These are phyloP conservation scores for Microtus ochrogaster DNA, from an alignment of 2,113 vertebrate genomes.

Conservation along the genomic window DNA sequence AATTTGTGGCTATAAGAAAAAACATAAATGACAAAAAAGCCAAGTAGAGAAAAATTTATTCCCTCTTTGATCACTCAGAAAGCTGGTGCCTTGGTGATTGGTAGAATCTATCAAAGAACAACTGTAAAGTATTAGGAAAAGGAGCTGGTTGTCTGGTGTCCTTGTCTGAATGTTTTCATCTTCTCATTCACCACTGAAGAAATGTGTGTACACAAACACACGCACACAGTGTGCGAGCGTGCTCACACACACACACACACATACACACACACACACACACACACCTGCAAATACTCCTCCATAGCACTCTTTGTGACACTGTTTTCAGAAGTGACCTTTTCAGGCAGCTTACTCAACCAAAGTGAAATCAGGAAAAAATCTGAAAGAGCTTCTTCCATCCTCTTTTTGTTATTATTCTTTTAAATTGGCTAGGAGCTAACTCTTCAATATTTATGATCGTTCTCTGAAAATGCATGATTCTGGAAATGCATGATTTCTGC, in stretches of 20 bases:
- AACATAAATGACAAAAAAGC: not conserved
- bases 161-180: not conserved
- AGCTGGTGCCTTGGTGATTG: not conserved
- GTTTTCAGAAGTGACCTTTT: slow-evolving; percentile 62
- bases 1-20: slow-evolving; percentile 40
- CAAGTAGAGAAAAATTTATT: not conserved
- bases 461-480: slow-evolving; percentile 66
- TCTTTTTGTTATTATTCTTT: slow-evolving; percentile 60
- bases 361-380: slow-evolving; percentile 67
- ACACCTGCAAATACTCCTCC: slow-evolving; percentile 16
- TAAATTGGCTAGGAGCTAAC: slow-evolving; percentile 66
- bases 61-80: slow-evolving; percentile 10
- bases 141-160: too few species aligned
- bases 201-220: not conserved
- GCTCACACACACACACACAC: not conserved
- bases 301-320: slow-evolving; percentile 26
- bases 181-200: not conserved
- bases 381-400: slow-evolving; percentile 41
- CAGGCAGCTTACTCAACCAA: slow-evolving; percentile 58
- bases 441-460: slow-evolving; percentile 73
- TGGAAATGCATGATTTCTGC: slow-evolving; percentile 62
- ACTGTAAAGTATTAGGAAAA: not conserved
- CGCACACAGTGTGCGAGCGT: too few species aligned
- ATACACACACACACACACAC: not conserved
- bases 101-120: not conserved